Conservation (phyloP, 2,797 vertebrate species). For the Sternotherus odoratus region DNA sequence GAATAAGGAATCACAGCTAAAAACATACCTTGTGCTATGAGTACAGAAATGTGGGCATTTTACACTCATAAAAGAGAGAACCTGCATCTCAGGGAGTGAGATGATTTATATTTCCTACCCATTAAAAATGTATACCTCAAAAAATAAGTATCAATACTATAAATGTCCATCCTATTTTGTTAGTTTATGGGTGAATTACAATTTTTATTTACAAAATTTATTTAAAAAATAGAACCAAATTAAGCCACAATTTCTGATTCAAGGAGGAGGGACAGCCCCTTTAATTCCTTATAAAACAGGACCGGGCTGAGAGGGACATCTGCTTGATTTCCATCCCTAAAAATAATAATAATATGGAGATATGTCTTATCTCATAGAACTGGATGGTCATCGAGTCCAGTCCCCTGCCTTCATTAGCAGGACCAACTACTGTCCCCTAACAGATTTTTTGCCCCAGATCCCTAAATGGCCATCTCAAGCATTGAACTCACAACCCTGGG, state of each 20-base stretch:
- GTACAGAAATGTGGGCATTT: constrained; percentile 40
- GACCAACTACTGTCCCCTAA: too few species aligned
- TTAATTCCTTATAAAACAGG: background rate
- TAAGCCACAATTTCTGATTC: background rate
- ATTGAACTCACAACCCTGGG: too few species aligned
- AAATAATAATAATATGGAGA: too few species aligned
- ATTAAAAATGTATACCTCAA: constrained; percentile 21
- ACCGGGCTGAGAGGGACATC: background rate
- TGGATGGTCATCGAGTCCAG: too few species aligned
- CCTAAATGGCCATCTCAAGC: too few species aligned
- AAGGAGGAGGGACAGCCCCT: constrained; percentile 20
- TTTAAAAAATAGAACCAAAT: constrained; percentile 5
- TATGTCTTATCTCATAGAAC: too few species aligned
- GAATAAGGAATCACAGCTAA: constrained; percentile 38
- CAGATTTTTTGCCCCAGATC: too few species aligned
- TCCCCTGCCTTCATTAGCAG: too few species aligned
- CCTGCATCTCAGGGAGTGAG: background rate
- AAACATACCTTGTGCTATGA: constrained; percentile 41
- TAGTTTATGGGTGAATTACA: constrained; percentile 50
- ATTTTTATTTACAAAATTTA: constrained; percentile 48
- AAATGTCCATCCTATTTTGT: constrained; percentile 10
- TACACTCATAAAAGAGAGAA: constrained; percentile 11
- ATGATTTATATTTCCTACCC: constrained; percentile 43
- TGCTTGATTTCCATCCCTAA: constrained; percentile 2
- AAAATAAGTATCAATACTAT: background rate